These are phyloP conservation scores for Brassicogethes aeneus DNA, from an alignment of 2,888 invertebrate species.

Conservation along the genomic window DNA sequence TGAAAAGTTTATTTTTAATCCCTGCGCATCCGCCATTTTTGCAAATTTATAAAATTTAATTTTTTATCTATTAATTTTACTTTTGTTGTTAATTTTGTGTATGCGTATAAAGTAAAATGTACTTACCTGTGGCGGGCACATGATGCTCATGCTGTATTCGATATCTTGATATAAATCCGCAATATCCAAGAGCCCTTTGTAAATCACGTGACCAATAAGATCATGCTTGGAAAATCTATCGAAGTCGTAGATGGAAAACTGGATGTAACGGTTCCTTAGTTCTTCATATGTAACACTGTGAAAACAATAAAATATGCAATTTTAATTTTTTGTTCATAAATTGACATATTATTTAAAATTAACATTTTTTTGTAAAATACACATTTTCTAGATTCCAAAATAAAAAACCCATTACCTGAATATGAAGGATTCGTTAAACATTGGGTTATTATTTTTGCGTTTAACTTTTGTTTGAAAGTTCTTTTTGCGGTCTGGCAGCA, in stretches of 20 bases:
- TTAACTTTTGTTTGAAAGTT: constrained; percentile 82
- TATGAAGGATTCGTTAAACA: constrained; percentile 77
- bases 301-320: constrained; percentile 17
- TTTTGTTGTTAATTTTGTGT: too few relatives aligned
- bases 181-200: constrained; percentile 68
- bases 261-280: constrained; percentile 63
- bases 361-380: background rate
- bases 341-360: background rate
- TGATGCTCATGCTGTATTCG: constrained; percentile 76
- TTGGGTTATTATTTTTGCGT: constrained; percentile 69
- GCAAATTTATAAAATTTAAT: too few relatives aligned
- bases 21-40: too few relatives aligned
- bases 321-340: background rate
- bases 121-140: constrained; percentile 66
- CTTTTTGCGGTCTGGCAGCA: constrained; percentile 76
- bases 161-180: constrained; percentile 73
- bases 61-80: too few relatives aligned
- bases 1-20: too few relatives aligned
- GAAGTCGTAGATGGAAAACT: constrained; percentile 84
- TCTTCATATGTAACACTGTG: constrained; percentile 67
- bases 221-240: constrained; percentile 83
- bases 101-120: too few relatives aligned
- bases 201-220: constrained; percentile 75
- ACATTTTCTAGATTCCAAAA: too few relatives aligned
- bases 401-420: constrained; percentile 53